Evolutionary conservation across 2,888 invertebrate genomes (phyloP), one percentile per base, ranked within the genome.

Genomic region (Drosophila bunnanda): DNA sequence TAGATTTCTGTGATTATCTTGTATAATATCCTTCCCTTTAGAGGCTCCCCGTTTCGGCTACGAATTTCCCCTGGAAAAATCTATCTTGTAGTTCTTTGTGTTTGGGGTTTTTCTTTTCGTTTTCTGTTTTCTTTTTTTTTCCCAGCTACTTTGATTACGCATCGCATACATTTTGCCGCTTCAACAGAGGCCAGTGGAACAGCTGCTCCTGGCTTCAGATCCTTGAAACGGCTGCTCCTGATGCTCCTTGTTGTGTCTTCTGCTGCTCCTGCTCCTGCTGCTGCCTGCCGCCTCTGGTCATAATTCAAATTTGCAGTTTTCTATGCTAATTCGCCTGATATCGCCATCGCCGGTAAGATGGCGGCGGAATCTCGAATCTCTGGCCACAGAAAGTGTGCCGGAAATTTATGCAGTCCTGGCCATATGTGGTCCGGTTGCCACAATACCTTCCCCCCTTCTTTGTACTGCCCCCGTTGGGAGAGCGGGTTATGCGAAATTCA

Each of bases 221-320:
- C 48, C 64, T 41, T 48, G 46, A 32, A 17, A 13, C 77, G 68
- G 65, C 71, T 67, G 68, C 75, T 61, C 39, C 20, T 46, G 36
- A 30, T 38, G 46, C 36, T 41, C 41, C 50, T 50, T 59, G 59
- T 41, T 56, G 62, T 41, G 43, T 34, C 59, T 34, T 43, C 54
- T 3, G 48, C 20, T 30, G 30, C 34, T 32, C 4, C 60, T 22
- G 22, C 44, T 38, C 15, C 22, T 32, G 34, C 32, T 30, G 4
- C 58, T 17, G 20, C 34, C 44, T 44, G 28, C 43, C 46, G 74
- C 72, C 75, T 56, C 74, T 70, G 84, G 85, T 81, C 78, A 90
- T 90, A 90, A 89, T 85, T 90, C 90, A 90, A 91, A 91, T 90
- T 88, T 89, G 80, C 89, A 88, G 90, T 90, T 90, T 89, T 86